Percentiles rank a stretch among this genome's conserved stretches.
Conservation (phyloP, 2,888 invertebrate genomes). For the Melitaea athalia region DNA sequence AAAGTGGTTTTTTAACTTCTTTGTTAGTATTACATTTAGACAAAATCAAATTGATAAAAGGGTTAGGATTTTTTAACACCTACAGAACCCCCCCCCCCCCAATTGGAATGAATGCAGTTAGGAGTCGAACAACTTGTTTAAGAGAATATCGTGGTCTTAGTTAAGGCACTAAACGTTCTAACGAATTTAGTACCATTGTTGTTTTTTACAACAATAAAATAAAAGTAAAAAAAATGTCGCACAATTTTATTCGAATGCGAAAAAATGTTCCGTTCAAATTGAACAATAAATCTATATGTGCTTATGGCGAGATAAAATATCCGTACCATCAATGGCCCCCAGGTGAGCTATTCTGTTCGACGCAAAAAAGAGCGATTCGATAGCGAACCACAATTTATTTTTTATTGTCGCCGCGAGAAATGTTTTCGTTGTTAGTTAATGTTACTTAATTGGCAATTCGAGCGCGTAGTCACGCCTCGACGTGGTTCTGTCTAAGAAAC, state of each 20-base stretch:
- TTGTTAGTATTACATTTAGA: too few relatives aligned
- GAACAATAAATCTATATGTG: conserved; percentile 28
- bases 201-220: background rate
- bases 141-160: too few relatives aligned
- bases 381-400: conserved; percentile 40
- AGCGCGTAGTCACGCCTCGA: conserved; percentile 52
- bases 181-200: background rate
- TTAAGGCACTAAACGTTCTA: background rate
- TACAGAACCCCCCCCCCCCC: too few relatives aligned
- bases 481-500: conserved; percentile 22
- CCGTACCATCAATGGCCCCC: conserved; percentile 23
- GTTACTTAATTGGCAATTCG: conserved; percentile 58
- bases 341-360: conserved; percentile 25
- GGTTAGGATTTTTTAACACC: too few relatives aligned
- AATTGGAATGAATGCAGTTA: too few relatives aligned
- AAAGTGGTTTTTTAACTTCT: too few relatives aligned
- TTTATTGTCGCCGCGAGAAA: conserved; percentile 48
- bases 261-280: conserved; percentile 15
- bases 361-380: conserved; percentile 31
- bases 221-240: background rate
- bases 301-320: conserved; percentile 24
- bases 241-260: background rate
- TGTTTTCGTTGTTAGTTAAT: conserved; percentile 52
- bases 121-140: too few relatives aligned
- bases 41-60: too few relatives aligned